Percentiles rank a stretch among this genome's conserved stretches.
Evolutionary conservation across 1,140 invertebrate genomes (phyloP).

Genomic region (Yoshiicerus persimilis): DNA sequence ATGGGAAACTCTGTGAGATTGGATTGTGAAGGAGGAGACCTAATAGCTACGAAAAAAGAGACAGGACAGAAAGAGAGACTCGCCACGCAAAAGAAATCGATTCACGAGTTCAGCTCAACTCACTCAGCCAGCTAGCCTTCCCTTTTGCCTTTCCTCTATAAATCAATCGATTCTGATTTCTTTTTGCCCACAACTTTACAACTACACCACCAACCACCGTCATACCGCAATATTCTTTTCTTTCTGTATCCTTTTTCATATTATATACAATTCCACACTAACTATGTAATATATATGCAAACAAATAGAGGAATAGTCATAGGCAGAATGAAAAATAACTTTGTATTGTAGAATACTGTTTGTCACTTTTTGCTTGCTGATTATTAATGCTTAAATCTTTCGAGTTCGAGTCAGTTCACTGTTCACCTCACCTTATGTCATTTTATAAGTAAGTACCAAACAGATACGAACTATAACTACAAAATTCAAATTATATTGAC

Average conservation of each 20-base stretch:
- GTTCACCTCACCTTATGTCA: not conserved
- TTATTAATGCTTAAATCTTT: not conserved
- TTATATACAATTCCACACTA: not conserved
- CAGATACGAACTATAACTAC: no score
- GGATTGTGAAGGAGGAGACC: conserved; percentile 15
- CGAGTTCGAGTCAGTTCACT: no score
- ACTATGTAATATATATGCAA: no score
- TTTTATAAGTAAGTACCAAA: not conserved
- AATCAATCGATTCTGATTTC: conserved; percentile 39
- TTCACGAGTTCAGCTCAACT: not conserved
- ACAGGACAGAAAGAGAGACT: not conserved
- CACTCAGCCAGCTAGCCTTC: not conserved
- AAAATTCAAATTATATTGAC: not conserved
- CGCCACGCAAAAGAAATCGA: conserved; percentile 33
- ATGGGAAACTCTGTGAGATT: not conserved
- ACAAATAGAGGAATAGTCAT: not conserved
- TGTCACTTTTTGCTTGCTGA: not conserved
- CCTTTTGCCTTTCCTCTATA: conserved; percentile 22
- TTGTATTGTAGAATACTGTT: not conserved
- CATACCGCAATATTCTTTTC: not conserved
- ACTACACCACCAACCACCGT: not conserved
- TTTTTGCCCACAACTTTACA: not conserved
- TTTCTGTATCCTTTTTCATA: not conserved
- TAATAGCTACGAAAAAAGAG: conserved; percentile 13
- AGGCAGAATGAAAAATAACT: no score